These are phyloP conservation scores for Nannoperca australis DNA, from an alignment of 2,797 vertebrate genomes.

Conservation along the genomic window DNA sequence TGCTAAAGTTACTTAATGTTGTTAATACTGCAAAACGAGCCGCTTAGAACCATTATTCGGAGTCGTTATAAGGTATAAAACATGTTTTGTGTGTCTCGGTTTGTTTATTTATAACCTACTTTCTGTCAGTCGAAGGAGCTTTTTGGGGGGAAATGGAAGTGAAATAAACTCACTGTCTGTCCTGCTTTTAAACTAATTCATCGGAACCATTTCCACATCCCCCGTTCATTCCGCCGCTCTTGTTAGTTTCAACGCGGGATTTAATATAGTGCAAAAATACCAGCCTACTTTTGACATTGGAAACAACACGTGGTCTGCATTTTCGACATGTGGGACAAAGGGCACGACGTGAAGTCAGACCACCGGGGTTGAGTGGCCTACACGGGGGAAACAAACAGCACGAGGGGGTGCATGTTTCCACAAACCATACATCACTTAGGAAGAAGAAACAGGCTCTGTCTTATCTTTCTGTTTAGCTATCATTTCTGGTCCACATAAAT, in stretches of 20 bases:
- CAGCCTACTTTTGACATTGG: constrained; percentile 73
- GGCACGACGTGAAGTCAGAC: constrained; percentile 74
- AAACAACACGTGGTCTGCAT: constrained; percentile 86
- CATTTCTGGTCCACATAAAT: constrained; percentile 5
- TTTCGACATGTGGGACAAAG: constrained; percentile 85
- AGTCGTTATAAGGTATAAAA: not conserved
- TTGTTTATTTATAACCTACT: constrained; percentile 19
- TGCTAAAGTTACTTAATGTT: too few species aligned
- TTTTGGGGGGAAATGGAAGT: constrained; percentile 37
- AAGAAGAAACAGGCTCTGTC: constrained; percentile 30
- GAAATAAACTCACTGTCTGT: constrained; percentile 15
- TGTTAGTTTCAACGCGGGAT: not conserved
- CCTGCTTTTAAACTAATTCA: not conserved
- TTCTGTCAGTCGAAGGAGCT: constrained; percentile 1
- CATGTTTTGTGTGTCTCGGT: not conserved
- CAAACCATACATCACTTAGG: constrained; percentile 47
- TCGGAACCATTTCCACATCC: not conserved
- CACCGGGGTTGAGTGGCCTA: constrained; percentile 66
- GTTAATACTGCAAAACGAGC: not conserved
- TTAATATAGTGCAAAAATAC: constrained; percentile 31
- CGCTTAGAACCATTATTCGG: not conserved
- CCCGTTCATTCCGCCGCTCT: constrained; percentile 1
- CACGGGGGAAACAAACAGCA: constrained; percentile 50
- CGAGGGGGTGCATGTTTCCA: constrained; percentile 40
- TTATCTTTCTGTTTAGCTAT: constrained; percentile 25